Conservation (phyloP, 2,113 vertebrate species). For the Pygoscelis adeliae region DNA sequence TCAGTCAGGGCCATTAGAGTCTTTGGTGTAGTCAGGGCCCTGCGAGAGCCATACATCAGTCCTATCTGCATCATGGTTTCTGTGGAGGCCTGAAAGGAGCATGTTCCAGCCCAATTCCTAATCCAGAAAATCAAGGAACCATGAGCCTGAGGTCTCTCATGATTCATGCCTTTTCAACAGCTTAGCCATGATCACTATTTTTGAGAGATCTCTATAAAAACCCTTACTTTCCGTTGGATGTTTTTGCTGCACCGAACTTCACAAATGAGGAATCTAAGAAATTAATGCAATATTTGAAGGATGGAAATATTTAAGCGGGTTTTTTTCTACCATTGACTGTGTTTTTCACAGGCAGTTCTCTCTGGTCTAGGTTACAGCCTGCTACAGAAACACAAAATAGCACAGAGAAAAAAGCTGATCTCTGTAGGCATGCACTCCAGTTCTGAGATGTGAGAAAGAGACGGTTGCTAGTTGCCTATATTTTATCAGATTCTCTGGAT, state of each 20-base stretch:
- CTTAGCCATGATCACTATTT: not conserved
- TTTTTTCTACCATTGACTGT: not conserved
- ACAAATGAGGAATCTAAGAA: not conserved
- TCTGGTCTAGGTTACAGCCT: not conserved
- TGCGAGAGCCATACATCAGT: not conserved
- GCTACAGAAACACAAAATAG: not conserved
- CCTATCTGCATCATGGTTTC: not conserved
- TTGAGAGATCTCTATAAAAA: not conserved
- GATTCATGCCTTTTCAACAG: not conserved
- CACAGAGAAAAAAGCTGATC: not conserved
- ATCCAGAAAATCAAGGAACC: not conserved
- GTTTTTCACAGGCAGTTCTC: not conserved
- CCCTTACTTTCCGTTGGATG: not conserved
- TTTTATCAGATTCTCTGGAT: not conserved
- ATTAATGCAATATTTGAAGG: not conserved
- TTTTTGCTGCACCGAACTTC: not conserved
- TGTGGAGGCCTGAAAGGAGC: not conserved
- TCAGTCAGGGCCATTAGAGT: not conserved
- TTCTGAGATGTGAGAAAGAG: not conserved
- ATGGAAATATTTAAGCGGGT: not conserved
- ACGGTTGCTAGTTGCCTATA: not conserved
- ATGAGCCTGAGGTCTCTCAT: not conserved
- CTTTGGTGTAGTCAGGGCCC: not conserved
- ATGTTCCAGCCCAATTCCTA: not conserved
- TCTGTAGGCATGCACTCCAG: not conserved